Base-by-base conservation (phyloP, 2,888 invertebrate species). In the Strigamia crassipes region DNA sequence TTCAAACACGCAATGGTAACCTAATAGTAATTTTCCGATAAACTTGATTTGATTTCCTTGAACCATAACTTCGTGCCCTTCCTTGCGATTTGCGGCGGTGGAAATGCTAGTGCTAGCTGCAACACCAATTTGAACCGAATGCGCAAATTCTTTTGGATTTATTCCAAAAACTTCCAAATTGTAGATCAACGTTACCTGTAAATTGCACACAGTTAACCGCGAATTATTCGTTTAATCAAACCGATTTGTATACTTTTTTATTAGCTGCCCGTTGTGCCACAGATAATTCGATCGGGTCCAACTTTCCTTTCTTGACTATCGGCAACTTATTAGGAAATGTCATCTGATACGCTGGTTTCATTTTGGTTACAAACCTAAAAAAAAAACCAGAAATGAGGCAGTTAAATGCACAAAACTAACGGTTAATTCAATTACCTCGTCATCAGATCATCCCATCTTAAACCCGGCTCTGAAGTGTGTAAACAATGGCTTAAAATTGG, bases 101-200 rank as follows among this genome's bases (percentile, higher is more conserved):
- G 92, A 93, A 81, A 96, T 92, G 42, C 93, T 93, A 83, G 96
- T 94, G 85, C 96, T 93, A 18, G 96, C 96, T 0, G 96, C 96
- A 80, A 94, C 94, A 15, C 92, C 94, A 83, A 91, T 91, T 89
- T 96, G 96, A 86, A 96, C 94, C 85, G 92, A 91, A 86, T 93
- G 93, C 21, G 94, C 92, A 87, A 97, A 93, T 86, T 93, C 93
- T 34, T 91, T 88, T 83, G 95, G 90, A 85, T 92, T 92, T 85
- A 97, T 94, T 38, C 96, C 96, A 88, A 92, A 97, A 83, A 92
- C 89, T 86, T 96, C 95, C 86, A 97, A 90, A 89, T 97, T 96
- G 85, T 95, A 94, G 1, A 98, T 92, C 80, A 97, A 88, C 0
- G 97, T 97, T 81, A 95, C 94, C 92, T 94, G 87, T 51, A 51